Conservation (phyloP, 2,113 vertebrate genomes). For the Dissostichus mawsoni region DNA sequence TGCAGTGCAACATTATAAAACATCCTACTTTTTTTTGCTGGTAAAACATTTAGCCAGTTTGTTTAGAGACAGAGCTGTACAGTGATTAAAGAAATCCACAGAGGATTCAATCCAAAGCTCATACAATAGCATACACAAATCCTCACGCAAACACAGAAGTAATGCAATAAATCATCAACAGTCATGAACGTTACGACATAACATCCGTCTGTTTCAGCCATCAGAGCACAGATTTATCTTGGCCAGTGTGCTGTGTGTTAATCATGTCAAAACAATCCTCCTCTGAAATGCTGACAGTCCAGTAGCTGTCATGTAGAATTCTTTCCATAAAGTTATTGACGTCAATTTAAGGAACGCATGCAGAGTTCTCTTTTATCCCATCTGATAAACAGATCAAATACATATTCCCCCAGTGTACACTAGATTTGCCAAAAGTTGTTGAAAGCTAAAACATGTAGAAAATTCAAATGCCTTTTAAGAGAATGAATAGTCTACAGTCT, state of each 20-base stretch:
- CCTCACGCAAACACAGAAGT: constrained; percentile 17
- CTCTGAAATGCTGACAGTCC: constrained; percentile 28
- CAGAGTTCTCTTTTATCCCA: constrained; percentile 28
- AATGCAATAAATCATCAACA: constrained; percentile 47
- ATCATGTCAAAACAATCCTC: constrained; percentile 44
- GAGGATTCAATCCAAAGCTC: neutral
- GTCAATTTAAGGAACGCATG: constrained; percentile 16
- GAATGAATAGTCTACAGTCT: neutral
- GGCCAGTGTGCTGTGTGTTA: constrained; percentile 28
- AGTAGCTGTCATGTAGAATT: constrained; percentile 46
- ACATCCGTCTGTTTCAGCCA: constrained; percentile 63
- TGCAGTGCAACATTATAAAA: constrained; percentile 12
- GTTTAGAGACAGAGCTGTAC: neutral
- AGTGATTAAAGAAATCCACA: constrained; percentile 7
- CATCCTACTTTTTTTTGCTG: neutral
- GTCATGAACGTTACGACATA: constrained; percentile 47
- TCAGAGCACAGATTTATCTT: constrained; percentile 63
- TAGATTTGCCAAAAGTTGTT: neutral
- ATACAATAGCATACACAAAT: neutral
- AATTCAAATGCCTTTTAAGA: neutral
- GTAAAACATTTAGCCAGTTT: constrained; percentile 1
- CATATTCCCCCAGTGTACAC: neutral
- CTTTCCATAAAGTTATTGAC: constrained; percentile 50
- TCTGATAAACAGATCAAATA: constrained; percentile 39
- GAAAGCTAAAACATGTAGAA: neutral